Evolutionary conservation across 2,888 invertebrate genomes (phyloP), one percentile per base, ranked within the genome.

Genomic region (Drosophila atripex): DNA sequence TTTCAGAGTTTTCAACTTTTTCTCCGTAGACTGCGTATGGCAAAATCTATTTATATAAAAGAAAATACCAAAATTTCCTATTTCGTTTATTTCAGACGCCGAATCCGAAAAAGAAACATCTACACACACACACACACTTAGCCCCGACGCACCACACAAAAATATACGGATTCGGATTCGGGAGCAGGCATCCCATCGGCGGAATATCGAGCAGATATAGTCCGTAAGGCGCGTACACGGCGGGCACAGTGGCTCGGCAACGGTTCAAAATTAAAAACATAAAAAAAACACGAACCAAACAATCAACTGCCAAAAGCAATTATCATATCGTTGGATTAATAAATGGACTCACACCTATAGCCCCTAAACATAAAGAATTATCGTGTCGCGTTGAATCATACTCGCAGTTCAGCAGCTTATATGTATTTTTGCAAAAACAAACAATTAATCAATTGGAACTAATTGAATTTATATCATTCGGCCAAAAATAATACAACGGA

Each of bases 1-100:
- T 77, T 77, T 70, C 59, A 72, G 71, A 61, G 71, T 61, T 72
- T 66, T 60, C 60, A 76, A 75, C 73, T 69, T 75, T 77, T 85
- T 78, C 82, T 73, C 77, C 85, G 84, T 77, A 78, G 78, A 79
- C 84, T 75, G 78, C 86, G 85, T 82, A 83, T 84, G 88, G 87
- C 89, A 72, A 88, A 86, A 74, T 90, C 90, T 90, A 90, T 90
- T 89, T 89, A 77, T 90, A 90, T 79, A 43, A 56, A 49, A 41
- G 78, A 72, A 85, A 75, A 80, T 86, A 80, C 80, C 77, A 77
- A 89, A 83, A 89, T 89, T 89, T 88, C 89, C 87, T 88, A 89
- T 89, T 88, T 88, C 77, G 82, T 80, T 78, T 76, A 84, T 83
- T 84, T 83, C 85, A 80, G 86, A 73, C 75, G 79, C 83, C 78